These are phyloP conservation scores for Drosophila kurseongensis DNA, from an alignment of 1,140 invertebrate genomes.

Conservation along the genomic window DNA sequence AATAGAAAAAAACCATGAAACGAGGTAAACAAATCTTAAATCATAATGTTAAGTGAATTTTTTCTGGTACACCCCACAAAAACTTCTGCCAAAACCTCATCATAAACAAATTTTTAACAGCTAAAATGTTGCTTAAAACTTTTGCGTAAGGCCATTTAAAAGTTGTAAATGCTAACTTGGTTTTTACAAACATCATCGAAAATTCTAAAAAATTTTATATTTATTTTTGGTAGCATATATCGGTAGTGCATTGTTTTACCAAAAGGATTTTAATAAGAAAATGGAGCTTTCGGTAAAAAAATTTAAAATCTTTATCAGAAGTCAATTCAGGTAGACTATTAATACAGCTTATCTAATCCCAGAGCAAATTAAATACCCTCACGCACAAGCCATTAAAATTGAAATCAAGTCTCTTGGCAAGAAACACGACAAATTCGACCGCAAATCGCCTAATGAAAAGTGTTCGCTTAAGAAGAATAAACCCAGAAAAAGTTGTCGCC, in stretches of 20 bases:
- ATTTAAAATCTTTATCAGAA: not conserved
- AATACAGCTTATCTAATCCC: conserved; percentile 49
- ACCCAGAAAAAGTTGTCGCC: conserved; percentile 12
- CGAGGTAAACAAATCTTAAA: conserved; percentile 31
- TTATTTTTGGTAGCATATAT: no score
- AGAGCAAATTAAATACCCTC: conserved; percentile 67
- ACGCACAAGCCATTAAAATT: conserved; percentile 74
- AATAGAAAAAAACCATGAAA: not conserved
- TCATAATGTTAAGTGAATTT: conserved; percentile 20
- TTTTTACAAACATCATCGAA: not conserved
- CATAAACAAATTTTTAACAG: conserved; percentile 3
- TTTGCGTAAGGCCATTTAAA: not conserved
- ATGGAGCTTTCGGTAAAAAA: not conserved
- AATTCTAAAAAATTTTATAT: not conserved
- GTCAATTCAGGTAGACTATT: conserved; percentile 23
- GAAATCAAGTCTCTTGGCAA: conserved; percentile 51
- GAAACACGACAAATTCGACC: conserved; percentile 13
- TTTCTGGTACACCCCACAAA: conserved; percentile 19
- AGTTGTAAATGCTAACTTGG: not conserved
- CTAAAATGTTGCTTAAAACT: not conserved
- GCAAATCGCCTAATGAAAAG: conserved; percentile 41
- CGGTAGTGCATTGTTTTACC: no score
- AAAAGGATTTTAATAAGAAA: no score
- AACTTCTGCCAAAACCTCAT: not conserved
- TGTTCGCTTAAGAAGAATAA: conserved; percentile 19